Evolutionary conservation across 2,797 vertebrate genomes (phyloP).

Genomic region (Poeciliopsis turneri): DNA sequence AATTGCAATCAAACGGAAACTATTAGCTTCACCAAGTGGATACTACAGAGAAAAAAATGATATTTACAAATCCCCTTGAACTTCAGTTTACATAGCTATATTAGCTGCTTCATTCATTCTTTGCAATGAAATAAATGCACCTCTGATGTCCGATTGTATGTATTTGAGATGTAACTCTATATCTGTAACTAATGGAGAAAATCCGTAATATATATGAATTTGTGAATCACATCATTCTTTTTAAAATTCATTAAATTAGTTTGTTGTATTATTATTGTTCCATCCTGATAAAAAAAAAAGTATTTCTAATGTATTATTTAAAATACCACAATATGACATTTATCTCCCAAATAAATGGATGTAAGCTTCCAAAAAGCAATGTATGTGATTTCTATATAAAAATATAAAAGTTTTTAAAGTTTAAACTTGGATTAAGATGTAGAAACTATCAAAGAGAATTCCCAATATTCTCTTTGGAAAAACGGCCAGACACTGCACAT

Average conservation of each 20-base stretch:
- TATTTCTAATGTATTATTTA: background rate
- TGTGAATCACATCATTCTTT: background rate
- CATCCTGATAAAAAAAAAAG: background rate
- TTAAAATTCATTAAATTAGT: background rate
- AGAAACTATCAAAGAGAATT: background rate
- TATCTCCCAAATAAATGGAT: background rate
- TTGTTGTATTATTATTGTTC: background rate
- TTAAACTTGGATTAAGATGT: background rate
- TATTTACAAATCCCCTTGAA: conserved; percentile 70
- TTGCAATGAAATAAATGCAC: conserved; percentile 35
- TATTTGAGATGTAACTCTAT: background rate
- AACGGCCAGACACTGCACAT: conserved; percentile 43
- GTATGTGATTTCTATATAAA: background rate
- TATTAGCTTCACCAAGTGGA: conserved; percentile 68
- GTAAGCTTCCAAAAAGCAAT: background rate
- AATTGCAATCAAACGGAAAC: conserved; percentile 77
- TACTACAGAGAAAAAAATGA: conserved; percentile 68
- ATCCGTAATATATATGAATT: background rate
- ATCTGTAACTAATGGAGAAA: background rate
- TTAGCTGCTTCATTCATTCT: conserved; percentile 51
- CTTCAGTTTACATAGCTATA: conserved; percentile 56
- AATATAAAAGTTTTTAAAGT: background rate
- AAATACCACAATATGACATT: background rate
- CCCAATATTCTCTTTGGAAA: conserved; percentile 6
- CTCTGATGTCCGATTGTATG: conserved; percentile 1